phyloP scores from a whole-genome alignment of 2,888 invertebrate species.

The Spisula solida region DNA sequence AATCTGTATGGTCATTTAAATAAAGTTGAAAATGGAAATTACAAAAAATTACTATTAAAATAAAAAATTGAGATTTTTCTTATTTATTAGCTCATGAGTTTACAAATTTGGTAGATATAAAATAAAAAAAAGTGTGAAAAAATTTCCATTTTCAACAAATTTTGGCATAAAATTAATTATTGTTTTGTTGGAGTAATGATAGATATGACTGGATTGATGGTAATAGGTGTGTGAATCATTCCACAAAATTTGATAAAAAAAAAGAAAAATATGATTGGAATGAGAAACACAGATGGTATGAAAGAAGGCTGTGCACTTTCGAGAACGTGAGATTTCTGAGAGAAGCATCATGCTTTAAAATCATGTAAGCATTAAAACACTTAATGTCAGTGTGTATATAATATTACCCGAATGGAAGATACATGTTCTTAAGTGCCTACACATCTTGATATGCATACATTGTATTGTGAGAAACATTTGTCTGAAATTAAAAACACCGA shows the following conservation, averaged over 20 bases:
- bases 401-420: neutral
- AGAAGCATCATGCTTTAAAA: neutral
- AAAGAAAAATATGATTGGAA: neutral
- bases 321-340: neutral
- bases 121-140: neutral
- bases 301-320: neutral
- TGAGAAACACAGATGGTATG: neutral
- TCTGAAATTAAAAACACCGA: neutral
- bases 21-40: slow-evolving; percentile 43
- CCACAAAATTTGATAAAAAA: neutral
- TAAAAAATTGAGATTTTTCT: neutral
- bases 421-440: slow-evolving; percentile 5
- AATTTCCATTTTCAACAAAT: slow-evolving; percentile 16
- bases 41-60: neutral
- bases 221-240: neutral
- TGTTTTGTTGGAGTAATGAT: neutral
- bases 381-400: neutral
- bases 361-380: slow-evolving; percentile 3
- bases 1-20: slow-evolving; percentile 46
- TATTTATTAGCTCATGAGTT: neutral
- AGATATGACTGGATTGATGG: neutral
- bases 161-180: slow-evolving; percentile 16
- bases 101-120: neutral
- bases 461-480: neutral
- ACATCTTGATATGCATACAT: neutral